Evolutionary conservation across 2,888 invertebrate species (phyloP).

Genomic region (Carpatolechia fugitivella): DNA sequence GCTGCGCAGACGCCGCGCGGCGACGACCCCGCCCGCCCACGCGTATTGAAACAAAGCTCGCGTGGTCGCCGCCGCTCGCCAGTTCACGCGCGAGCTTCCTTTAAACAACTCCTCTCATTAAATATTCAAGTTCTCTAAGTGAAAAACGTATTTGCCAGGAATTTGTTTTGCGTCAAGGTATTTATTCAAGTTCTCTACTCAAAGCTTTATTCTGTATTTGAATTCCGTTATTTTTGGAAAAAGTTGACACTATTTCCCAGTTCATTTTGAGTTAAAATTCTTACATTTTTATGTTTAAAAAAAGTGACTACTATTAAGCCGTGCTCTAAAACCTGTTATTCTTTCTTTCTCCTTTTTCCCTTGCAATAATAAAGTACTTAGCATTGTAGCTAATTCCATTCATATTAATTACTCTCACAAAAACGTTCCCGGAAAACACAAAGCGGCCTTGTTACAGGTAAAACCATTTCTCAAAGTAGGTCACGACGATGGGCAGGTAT

Average conservation of each 20-base stretch:
- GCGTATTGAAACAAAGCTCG: too few relatives aligned
- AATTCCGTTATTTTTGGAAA: not conserved
- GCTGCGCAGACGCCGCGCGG: slow-evolving; percentile 44
- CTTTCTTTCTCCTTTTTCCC: not conserved
- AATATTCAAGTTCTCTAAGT: slow-evolving; percentile 8
- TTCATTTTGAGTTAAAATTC: too few relatives aligned
- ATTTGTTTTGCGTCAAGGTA: slow-evolving; percentile 34
- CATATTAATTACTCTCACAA: slow-evolving; percentile 14
- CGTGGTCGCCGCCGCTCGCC: slow-evolving; percentile 38
- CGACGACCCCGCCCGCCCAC: slow-evolving; percentile 48
- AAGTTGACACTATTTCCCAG: too few relatives aligned
- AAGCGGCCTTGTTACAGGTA: not conserved
- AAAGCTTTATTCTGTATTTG: not conserved
- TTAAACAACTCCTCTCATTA: slow-evolving; percentile 46
- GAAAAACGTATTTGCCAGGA: slow-evolving; percentile 7
- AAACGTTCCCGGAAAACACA: slow-evolving; percentile 3
- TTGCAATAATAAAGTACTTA: not conserved
- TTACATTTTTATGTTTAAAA: not conserved
- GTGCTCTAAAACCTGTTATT: not conserved
- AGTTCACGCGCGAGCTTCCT: slow-evolving; percentile 64
- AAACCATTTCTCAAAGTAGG: not conserved
- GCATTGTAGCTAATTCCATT: slow-evolving; percentile 7
- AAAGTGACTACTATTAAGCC: not conserved
- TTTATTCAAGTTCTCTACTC: slow-evolving; percentile 22
- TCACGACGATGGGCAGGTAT: slow-evolving; percentile 17